Base-by-base conservation (phyloP, 2,113 vertebrate species). In the Ceyx margarethae region DNA sequence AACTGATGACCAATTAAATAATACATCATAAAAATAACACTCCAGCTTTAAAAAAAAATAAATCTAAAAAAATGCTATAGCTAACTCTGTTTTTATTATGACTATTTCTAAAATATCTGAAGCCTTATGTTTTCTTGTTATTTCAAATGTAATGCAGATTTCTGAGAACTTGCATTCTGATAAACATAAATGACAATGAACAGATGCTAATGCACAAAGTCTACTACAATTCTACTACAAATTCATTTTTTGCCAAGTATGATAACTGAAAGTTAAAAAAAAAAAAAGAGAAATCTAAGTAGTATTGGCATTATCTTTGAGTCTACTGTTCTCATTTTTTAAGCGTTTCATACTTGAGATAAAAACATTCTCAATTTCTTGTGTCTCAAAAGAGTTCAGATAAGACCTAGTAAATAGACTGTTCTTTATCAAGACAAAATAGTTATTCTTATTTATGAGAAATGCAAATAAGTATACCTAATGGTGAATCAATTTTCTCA, bases 11-110 rank as follows among this genome's bases (percentile, higher is more conserved):
- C 4, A 86, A 57, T 40, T 66, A 75, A 92, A 42, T 21, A 1
- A 50, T 7, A 23, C 4, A 18, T 16, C 17, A 64, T 66, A 74
- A 81, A 81, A 74, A 58, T 43, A 69, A 43, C 1, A 2, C 8
- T 11, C 12, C 3, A 3, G 0, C 0, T 28, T 64, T 22, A 45
- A 8, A 58, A 57, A 66, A 56, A 33, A 0, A 12, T 45, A 2
- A 57, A 74, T 64, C 11, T 67, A 20, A 21, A 76, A 68, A 81
- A 37, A 40, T 15, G 3, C 0, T 74, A 19, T 5, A 53, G 1
- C 2, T 20, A 26, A 85, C 90, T 83, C 7, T 66, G 40, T 56
- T 76, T 54, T 16, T 37, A 35, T 92, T 80, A 17, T 69, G 3
- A 25, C 6, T 43, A 37, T 69, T 80, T 68, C 45, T 11, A 46